phyloP scores from a whole-genome alignment of 30 jellyfish, hydroid and myxozoan genomes.

The Nemopilema nomurai region DNA sequence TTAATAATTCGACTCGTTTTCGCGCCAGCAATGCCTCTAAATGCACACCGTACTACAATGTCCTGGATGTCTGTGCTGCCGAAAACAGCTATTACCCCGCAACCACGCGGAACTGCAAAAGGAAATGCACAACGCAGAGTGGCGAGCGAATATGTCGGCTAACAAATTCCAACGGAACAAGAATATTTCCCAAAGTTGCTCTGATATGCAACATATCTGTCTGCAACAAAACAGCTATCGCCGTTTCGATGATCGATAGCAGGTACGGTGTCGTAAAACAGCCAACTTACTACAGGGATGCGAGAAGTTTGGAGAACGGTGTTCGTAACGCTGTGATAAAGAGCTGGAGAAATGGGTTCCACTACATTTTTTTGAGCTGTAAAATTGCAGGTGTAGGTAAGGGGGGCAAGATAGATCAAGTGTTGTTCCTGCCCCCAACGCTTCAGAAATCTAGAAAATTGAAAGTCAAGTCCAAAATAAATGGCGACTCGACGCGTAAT shows the following conservation, averaged over 20 bases:
- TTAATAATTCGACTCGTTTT: neutral
- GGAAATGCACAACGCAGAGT: slow-evolving; percentile 21
- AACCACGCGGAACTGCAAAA: neutral
- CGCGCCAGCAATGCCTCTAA: neutral
- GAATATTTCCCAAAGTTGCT: neutral
- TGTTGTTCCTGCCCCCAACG: slow-evolving; percentile 44
- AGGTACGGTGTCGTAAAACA: slow-evolving; percentile 34
- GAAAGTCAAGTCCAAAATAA: too few relatives aligned
- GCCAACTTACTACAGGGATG: neutral
- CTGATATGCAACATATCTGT: slow-evolving; percentile 38
- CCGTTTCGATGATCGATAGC: slow-evolving; percentile 14
- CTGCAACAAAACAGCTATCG: slow-evolving; percentile 29
- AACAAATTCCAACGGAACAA: neutral
- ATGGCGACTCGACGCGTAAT: neutral
- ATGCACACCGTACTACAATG: slow-evolving; percentile 33
- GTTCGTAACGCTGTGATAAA: slow-evolving; percentile 40
- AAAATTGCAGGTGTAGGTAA: neutral
- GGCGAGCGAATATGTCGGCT: slow-evolving; percentile 31
- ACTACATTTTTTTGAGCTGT: slow-evolving; percentile 58
- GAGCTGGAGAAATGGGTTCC: slow-evolving; percentile 22
- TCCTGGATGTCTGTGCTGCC: slow-evolving; percentile 35
- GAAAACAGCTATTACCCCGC: slow-evolving; percentile 20
- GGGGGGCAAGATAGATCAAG: slow-evolving; percentile 18
- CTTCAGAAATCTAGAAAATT: neutral
- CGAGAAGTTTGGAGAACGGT: slow-evolving; percentile 27